Percentiles rank a stretch among this genome's conserved stretches.
These are phyloP conservation scores for Muntiacus reevesi DNA, from an alignment of 2,113 vertebrate species.

Conservation along the genomic window DNA sequence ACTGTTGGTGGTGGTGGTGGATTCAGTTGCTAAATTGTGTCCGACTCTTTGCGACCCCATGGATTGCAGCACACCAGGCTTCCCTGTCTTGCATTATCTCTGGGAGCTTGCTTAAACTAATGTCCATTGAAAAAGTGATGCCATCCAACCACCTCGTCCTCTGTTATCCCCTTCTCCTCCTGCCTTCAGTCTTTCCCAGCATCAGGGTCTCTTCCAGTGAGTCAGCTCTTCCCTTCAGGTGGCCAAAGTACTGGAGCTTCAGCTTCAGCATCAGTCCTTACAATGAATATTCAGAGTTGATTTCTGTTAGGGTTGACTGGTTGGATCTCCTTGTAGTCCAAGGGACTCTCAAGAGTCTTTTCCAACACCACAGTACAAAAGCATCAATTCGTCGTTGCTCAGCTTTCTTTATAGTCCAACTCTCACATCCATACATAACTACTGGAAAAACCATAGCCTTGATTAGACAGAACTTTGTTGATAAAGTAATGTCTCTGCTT, in stretches of 20 bases:
- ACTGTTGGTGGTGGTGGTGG: neutral
- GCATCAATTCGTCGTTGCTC: neutral
- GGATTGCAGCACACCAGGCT: neutral
- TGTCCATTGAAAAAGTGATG: neutral
- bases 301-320: neutral
- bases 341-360: neutral
- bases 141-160: neutral
- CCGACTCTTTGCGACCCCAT: neutral
- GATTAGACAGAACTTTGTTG: fast-evolving
- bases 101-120: neutral
- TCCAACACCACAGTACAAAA: neutral
- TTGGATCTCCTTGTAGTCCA: neutral
- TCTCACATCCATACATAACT: neutral
- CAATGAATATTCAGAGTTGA: neutral
- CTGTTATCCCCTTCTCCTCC: neutral
- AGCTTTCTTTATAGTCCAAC: neutral
- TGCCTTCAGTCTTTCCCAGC: neutral
- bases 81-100: neutral
- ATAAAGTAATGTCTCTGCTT: neutral
- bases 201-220: neutral
- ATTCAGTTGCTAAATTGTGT: neutral
- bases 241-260: neutral
- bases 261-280: neutral
- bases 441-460: neutral
- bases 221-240: neutral